Conservation (phyloP, 2,888 invertebrate genomes). For the Drosophila borborema region DNA sequence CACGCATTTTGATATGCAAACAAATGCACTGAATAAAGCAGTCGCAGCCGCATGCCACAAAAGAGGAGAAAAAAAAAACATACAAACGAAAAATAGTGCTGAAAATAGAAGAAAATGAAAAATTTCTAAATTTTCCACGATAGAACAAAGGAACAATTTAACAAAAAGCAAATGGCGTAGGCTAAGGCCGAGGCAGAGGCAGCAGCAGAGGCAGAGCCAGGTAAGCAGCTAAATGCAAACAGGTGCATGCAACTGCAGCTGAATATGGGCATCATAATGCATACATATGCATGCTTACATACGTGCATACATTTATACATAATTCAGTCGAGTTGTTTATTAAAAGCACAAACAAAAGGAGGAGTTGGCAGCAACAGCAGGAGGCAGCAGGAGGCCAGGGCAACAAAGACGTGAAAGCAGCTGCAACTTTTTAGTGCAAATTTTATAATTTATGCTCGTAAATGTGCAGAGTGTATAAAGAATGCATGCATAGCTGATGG, state of each 20-base stretch:
- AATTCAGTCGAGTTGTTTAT: slow-evolving; percentile 59
- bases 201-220: neutral
- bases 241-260: slow-evolving; percentile 47
- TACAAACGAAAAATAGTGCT: slow-evolving; percentile 15
- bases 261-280: slow-evolving; percentile 52
- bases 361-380: neutral
- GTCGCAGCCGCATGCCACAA: slow-evolving; percentile 62
- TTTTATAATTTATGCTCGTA: slow-evolving; percentile 72
- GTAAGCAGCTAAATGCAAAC: slow-evolving; percentile 53
- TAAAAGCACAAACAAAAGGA: slow-evolving; percentile 48
- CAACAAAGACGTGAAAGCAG: slow-evolving; percentile 57
- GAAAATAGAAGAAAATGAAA: slow-evolving; percentile 28
- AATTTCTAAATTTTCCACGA: slow-evolving; percentile 70
- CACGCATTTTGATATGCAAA: slow-evolving; percentile 81
- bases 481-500: slow-evolving; percentile 50
- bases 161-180: slow-evolving; percentile 69
- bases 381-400: neutral
- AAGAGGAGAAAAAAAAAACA: slow-evolving; percentile 46
- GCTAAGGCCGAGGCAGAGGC: slow-evolving; percentile 12
- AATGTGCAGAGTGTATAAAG: slow-evolving; percentile 48
- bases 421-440: slow-evolving; percentile 73
- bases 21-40: slow-evolving; percentile 77
- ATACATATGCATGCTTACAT: slow-evolving; percentile 31
- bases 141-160: slow-evolving; percentile 76
- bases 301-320: slow-evolving; percentile 34